Conservation (phyloP, 2,113 vertebrate genomes). For the Cyrtonyx montezumae region DNA sequence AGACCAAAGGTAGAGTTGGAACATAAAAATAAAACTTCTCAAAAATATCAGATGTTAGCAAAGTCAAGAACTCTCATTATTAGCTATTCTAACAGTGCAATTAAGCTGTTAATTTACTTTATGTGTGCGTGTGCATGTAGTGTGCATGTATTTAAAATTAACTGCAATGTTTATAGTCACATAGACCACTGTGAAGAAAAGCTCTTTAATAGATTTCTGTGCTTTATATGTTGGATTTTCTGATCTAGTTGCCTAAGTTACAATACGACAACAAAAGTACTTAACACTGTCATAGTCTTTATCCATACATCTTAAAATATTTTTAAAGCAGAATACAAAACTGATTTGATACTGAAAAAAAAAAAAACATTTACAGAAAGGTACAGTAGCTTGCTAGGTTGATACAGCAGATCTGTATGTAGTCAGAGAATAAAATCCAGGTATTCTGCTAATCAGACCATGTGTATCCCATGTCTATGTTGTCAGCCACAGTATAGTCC, state of each 20-base stretch:
- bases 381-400: neutral
- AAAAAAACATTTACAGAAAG: neutral
- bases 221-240: neutral
- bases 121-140: neutral
- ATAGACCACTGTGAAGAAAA: neutral
- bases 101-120: neutral
- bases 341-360: neutral
- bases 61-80: neutral
- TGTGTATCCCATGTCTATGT: neutral
- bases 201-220: neutral
- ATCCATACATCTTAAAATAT: neutral
- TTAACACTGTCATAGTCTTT: neutral
- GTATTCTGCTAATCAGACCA: neutral
- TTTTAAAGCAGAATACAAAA: neutral
- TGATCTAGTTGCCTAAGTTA: neutral
- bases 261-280: neutral
- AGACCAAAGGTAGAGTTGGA: neutral
- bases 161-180: neutral
- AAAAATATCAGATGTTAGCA: neutral
- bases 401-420: neutral
- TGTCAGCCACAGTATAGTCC: neutral
- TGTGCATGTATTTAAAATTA: neutral
- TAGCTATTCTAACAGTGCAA: neutral
- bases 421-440: neutral
- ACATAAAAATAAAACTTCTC: neutral